Conservation (phyloP, 2,888 invertebrate genomes). For the Linnaemya vulpina region DNA sequence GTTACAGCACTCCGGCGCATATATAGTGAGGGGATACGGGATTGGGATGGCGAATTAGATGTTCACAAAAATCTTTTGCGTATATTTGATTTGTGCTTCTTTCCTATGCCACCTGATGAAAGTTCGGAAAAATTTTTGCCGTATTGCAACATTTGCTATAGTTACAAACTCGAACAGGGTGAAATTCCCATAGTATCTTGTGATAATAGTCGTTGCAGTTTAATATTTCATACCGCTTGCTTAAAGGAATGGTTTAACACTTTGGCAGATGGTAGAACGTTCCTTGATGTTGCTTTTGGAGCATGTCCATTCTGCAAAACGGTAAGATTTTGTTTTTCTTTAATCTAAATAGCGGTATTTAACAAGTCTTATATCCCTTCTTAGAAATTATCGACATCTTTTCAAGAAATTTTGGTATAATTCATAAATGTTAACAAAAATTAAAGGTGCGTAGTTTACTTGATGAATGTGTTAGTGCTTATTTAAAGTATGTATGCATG, state of each 20-base stretch:
- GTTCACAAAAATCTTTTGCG: slow-evolving; percentile 81
- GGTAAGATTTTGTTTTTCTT: slow-evolving; percentile 73
- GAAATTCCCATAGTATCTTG: slow-evolving; percentile 82
- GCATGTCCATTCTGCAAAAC: slow-evolving; percentile 82
- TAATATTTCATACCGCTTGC: slow-evolving; percentile 81
- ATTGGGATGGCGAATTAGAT: slow-evolving; percentile 81
- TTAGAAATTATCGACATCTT: slow-evolving; percentile 82
- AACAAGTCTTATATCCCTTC: slow-evolving; percentile 55
- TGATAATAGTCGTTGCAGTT: slow-evolving; percentile 79
- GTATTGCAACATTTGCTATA: slow-evolving; percentile 81
- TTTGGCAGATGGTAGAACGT: slow-evolving; percentile 79
- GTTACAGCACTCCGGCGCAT: slow-evolving; percentile 77
- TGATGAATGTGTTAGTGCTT: too few relatives aligned
- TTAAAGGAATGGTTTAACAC: slow-evolving; percentile 82
- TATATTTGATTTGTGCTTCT: slow-evolving; percentile 82
- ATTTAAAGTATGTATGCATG: too few relatives aligned
- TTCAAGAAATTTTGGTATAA: slow-evolving; percentile 77
- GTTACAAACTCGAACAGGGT: slow-evolving; percentile 78
- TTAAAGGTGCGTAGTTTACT: slow-evolving; percentile 11
- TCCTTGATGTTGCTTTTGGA: slow-evolving; percentile 81
- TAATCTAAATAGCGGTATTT: neutral
- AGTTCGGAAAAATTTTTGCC: slow-evolving; percentile 67
- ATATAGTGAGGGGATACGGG: slow-evolving; percentile 78
- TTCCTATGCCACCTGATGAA: slow-evolving; percentile 78
- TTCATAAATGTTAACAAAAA: neutral